Conservation (phyloP, 2,113 vertebrate species). For the Pelecanus crispus region DNA sequence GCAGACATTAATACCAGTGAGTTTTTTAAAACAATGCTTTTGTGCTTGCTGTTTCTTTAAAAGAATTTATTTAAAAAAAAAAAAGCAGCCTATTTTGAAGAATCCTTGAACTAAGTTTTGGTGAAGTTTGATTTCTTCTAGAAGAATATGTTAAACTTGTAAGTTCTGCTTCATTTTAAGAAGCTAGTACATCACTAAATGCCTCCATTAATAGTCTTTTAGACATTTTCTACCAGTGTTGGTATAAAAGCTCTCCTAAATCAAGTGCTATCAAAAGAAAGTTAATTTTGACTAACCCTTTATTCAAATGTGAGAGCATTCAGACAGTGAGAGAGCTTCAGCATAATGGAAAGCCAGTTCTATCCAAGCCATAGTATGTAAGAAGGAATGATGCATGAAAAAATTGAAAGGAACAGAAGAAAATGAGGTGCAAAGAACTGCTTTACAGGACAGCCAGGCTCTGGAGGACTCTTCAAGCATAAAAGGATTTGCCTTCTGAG, state of each 20-base stretch:
- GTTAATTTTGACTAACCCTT: conserved; percentile 8
- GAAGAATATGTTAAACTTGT: neutral
- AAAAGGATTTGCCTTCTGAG: conserved; percentile 35
- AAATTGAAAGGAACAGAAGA: conserved; percentile 3
- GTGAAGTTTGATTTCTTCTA: neutral
- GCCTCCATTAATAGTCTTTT: neutral
- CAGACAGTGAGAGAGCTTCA: neutral
- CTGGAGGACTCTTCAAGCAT: conserved; percentile 15
- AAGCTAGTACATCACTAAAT: neutral
- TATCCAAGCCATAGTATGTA: neutral
- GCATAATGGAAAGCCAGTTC: neutral
- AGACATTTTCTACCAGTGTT: neutral
- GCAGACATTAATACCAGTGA: neutral
- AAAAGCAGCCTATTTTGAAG: neutral
- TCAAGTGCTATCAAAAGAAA: neutral
- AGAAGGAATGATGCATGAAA: conserved; percentile 3
- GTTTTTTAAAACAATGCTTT: neutral
- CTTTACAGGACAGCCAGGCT: neutral
- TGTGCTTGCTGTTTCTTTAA: neutral
- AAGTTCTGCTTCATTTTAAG: neutral
- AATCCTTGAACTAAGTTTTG: neutral
- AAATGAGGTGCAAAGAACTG: conserved; percentile 26
- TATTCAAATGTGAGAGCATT: neutral
- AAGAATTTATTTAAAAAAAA: neutral
- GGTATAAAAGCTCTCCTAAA: neutral